Base-by-base conservation (phyloP, 1,140 invertebrate genomes). In the Orussus abietinus region DNA sequence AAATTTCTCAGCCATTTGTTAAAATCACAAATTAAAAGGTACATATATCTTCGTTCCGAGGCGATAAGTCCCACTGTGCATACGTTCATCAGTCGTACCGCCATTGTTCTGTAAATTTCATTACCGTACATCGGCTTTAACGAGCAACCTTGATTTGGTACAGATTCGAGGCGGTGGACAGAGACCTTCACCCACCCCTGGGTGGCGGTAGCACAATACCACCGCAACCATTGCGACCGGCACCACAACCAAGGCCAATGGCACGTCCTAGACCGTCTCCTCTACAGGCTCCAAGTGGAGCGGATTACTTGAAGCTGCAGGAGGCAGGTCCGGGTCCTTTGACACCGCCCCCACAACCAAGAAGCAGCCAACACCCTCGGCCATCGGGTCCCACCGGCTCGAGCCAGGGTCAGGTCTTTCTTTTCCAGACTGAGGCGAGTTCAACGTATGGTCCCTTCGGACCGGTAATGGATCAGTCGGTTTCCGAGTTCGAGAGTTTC, bases 161-260 rank as follows among this genome's bases (percentile, higher is more conserved):
- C n/a, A 73, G 70, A 57, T 73, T 73, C 47, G 70, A 73, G 19
- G 53, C 65, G 15, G 70, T 73, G 14, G 69, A 73, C 38, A 54
- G 62, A 38, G 69, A 72, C 33, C 49, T 73, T 11, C 67, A 69
- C 46, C 66, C 65, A 0, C 68, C 69, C 9, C 35, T 63, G 10
- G 53, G 58, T 25, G 45, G 51, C 45, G 20, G 49, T 46, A 42
- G 29, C 18, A 41, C 56, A n/a, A 75, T 75, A 45, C 78, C 76
- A 10, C 77, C 78, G 1, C 78, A 80, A 48, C 78, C 77, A 2
- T 49, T 79, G 10, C 62, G 76, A 38, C 77, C 76, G 15, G 76
- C 76, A 3, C 76, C 76, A 0, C 62, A 65, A 43, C 66, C 63
- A 26, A 62, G 56, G 37, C 51, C 62, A 15, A 64, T 56, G 13